Evolutionary conservation across 2,113 vertebrate species (phyloP).

Genomic region (Hemibagrus wyckioides): DNA sequence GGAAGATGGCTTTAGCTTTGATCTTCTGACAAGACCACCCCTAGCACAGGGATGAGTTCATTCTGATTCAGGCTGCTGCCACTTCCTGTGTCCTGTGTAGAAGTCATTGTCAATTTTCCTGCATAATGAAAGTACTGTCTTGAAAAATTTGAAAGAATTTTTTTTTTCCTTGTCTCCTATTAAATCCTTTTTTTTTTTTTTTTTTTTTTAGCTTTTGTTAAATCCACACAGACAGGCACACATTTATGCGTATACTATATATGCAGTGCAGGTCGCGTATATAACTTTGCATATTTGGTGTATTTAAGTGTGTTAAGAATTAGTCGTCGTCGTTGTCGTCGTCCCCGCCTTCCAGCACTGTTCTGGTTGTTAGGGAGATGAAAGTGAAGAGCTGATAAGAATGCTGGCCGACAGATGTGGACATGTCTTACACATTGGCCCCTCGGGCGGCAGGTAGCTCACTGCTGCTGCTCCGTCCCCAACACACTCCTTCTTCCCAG

Average conservation of each 20-base stretch:
- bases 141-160: not conserved
- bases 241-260: not conserved
- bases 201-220: not conserved
- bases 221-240: not conserved
- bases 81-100: not conserved
- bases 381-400: constrained; percentile 54
- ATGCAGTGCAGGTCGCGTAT: not conserved
- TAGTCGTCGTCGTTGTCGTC: not conserved
- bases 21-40: constrained; percentile 29
- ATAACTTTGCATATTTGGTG: constrained; percentile 37
- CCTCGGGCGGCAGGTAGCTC: constrained; percentile 55
- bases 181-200: not conserved
- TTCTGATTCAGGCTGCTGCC: not conserved
- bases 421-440: constrained; percentile 52
- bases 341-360: constrained; percentile 2
- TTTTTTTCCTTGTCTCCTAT: too few species aligned
- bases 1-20: constrained; percentile 38
- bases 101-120: not conserved
- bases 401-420: constrained; percentile 54
- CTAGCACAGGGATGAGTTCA: not conserved
- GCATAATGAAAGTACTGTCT: constrained; percentile 5
- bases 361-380: constrained; percentile 42
- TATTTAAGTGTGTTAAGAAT: not conserved
- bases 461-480: constrained; percentile 10
- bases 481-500: constrained; percentile 35